These are phyloP conservation scores for Temnopleurus reevesii DNA, from an alignment of 53 echinoderm and acorn worm species.

Conservation along the genomic window DNA sequence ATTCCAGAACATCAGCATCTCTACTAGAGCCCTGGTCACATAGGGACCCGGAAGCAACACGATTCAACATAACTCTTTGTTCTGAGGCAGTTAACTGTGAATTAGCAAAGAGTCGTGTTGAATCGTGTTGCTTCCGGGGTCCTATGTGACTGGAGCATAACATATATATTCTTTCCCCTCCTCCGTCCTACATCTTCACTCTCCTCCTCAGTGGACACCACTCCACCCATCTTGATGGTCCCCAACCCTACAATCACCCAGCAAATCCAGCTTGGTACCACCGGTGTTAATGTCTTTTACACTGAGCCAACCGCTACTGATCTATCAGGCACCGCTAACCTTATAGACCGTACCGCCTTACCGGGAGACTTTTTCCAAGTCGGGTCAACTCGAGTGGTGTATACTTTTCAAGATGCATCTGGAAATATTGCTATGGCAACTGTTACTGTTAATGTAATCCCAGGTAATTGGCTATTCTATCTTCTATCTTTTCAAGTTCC, in stretches of 20 bases:
- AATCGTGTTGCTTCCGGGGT: too few species aligned
- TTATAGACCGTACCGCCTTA: neutral
- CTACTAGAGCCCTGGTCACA: too few species aligned
- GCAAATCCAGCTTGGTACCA: neutral
- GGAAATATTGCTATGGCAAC: neutral
- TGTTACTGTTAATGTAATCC: neutral
- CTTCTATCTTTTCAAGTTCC: too few species aligned
- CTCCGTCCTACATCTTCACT: too few species aligned
- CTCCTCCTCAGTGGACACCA: constrained; percentile 29
- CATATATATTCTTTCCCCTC: too few species aligned
- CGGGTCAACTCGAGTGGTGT: constrained; percentile 63
- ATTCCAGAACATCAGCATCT: too few species aligned
- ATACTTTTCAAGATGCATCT: constrained; percentile 41
- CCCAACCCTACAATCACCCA: neutral
- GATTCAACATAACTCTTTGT: too few species aligned
- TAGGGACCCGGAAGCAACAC: too few species aligned
- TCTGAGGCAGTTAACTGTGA: too few species aligned
- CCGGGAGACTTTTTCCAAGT: constrained; percentile 21
- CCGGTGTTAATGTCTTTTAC: neutral
- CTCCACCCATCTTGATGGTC: neutral
- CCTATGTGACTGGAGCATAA: too few species aligned
- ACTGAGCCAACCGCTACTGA: neutral
- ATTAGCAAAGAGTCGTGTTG: too few species aligned
- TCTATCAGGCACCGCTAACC: neutral
- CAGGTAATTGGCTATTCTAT: too few species aligned